These are phyloP conservation scores for Bufo bufo DNA, from an alignment of 2,113 vertebrate genomes.

Conservation along the genomic window DNA sequence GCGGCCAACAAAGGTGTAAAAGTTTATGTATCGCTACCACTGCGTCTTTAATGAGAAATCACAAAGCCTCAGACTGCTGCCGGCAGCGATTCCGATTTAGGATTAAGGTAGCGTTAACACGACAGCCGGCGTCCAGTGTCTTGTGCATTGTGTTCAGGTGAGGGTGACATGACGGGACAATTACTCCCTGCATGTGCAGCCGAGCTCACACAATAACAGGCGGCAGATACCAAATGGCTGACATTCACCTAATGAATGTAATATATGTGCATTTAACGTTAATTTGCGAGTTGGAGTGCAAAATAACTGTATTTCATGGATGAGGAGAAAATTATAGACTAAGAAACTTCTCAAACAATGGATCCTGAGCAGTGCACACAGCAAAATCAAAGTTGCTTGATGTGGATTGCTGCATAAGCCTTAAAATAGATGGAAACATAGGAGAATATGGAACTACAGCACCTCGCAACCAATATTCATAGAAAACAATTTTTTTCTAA, in stretches of 20 bases:
- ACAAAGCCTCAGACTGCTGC: not conserved
- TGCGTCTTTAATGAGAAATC: not conserved
- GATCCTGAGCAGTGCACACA: not conserved
- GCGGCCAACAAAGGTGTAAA: not conserved
- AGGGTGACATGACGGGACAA: constrained; percentile 19
- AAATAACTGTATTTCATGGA: constrained; percentile 9
- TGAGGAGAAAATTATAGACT: constrained; percentile 38
- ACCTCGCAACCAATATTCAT: too few relatives aligned
- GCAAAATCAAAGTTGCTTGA: not conserved
- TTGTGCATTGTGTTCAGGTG: not conserved
- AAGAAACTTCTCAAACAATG: constrained; percentile 11
- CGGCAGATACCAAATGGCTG: not conserved
- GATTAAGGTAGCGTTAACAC: not conserved
- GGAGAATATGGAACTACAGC: too few relatives aligned
- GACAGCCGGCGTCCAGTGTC: not conserved
- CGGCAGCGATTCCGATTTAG: not conserved
- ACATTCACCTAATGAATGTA: constrained; percentile 26
- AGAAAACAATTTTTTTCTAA: too few relatives aligned
- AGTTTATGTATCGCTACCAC: too few relatives aligned
- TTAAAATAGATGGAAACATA: not conserved
- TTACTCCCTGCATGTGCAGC: not conserved
- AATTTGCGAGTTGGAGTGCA: not conserved
- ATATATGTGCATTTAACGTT: not conserved
- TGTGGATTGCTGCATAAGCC: not conserved
- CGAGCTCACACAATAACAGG: constrained; percentile 4